phyloP scores from a whole-genome alignment of 2,113 vertebrate species.

The Lepus europaeus region DNA sequence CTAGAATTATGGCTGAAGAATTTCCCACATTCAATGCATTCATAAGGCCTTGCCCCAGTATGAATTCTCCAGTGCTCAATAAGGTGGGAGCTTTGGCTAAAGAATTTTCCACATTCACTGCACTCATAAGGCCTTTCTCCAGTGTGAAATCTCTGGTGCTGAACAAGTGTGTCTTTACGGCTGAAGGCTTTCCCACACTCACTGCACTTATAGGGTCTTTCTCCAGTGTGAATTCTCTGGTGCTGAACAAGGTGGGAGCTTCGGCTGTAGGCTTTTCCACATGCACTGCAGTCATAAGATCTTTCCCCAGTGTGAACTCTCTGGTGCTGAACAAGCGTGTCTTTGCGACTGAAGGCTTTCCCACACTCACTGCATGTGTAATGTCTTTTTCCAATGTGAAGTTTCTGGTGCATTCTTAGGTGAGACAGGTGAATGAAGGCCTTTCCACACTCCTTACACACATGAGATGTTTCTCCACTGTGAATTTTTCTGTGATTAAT shows the following conservation, averaged over 20 bases:
- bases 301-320: slow-evolving; percentile 62
- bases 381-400: slow-evolving; percentile 55
- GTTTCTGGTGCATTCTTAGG: slow-evolving; percentile 57
- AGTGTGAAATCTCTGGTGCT: slow-evolving; percentile 76
- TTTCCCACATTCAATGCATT: slow-evolving; percentile 65
- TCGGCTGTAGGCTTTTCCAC: slow-evolving; percentile 71
- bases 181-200: slow-evolving; percentile 77
- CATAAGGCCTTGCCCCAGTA: slow-evolving; percentile 67
- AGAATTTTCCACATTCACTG: slow-evolving; percentile 71
- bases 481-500: neutral
- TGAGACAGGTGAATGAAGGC: slow-evolving; percentile 46
- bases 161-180: slow-evolving; percentile 71
- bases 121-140: slow-evolving; percentile 70
- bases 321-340: slow-evolving; percentile 66
- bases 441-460: slow-evolving; percentile 72
- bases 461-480: slow-evolving; percentile 15
- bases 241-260: slow-evolving; percentile 70
- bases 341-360: slow-evolving; percentile 65
- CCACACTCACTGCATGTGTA: slow-evolving; percentile 63
- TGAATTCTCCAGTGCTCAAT: slow-evolving; percentile 73
- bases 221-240: slow-evolving; percentile 73
- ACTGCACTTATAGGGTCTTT: slow-evolving; percentile 66
- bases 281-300: slow-evolving; percentile 41
- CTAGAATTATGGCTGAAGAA: slow-evolving; percentile 91
- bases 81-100: slow-evolving; percentile 75